Percentiles rank a stretch among this genome's conserved stretches.
phyloP scores from a whole-genome alignment of 2,113 vertebrate species.

The Epinephelus lanceolatus region DNA sequence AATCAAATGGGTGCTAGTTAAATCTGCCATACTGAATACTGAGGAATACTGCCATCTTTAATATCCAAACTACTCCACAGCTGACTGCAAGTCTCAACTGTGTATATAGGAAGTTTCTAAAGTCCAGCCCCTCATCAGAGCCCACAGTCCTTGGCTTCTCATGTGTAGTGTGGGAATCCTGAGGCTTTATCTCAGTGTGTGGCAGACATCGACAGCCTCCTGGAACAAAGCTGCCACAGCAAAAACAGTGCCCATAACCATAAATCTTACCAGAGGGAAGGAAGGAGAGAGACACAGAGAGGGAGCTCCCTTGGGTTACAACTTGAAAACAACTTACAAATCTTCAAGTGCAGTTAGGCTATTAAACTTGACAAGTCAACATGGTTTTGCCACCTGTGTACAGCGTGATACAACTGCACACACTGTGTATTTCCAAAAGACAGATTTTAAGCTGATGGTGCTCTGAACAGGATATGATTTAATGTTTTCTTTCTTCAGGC shows the following conservation, averaged over 20 bases:
- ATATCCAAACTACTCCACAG: not conserved
- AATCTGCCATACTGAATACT: conserved; percentile 12
- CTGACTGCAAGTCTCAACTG: not conserved
- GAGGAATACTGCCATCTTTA: not conserved
- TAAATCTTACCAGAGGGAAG: conserved; percentile 66
- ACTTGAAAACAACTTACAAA: conserved; percentile 74
- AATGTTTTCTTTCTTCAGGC: conserved; percentile 17
- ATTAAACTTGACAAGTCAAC: conserved; percentile 68
- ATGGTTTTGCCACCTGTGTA: conserved; percentile 57
- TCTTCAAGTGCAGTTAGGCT: conserved; percentile 58
- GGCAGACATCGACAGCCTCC: conserved; percentile 59
- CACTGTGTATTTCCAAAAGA: conserved; percentile 21
- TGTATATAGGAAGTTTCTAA: conserved; percentile 12
- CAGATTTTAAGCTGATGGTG: conserved; percentile 6
- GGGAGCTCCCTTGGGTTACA: conserved; percentile 42
- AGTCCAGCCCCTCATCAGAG: conserved; percentile 3
- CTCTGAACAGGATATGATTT: conserved; percentile 10
- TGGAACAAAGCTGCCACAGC: conserved; percentile 65
- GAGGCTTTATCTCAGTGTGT: conserved; percentile 59
- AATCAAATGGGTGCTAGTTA: conserved; percentile 17
- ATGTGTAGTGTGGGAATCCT: conserved; percentile 65
- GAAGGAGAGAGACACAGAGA: conserved; percentile 42
- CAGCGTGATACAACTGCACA: conserved; percentile 19
- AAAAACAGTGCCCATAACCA: conserved; percentile 58
- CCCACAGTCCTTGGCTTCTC: conserved; percentile 32